These are phyloP conservation scores for Altica lythri DNA, from an alignment of 2,888 invertebrate genomes.

Conservation along the genomic window DNA sequence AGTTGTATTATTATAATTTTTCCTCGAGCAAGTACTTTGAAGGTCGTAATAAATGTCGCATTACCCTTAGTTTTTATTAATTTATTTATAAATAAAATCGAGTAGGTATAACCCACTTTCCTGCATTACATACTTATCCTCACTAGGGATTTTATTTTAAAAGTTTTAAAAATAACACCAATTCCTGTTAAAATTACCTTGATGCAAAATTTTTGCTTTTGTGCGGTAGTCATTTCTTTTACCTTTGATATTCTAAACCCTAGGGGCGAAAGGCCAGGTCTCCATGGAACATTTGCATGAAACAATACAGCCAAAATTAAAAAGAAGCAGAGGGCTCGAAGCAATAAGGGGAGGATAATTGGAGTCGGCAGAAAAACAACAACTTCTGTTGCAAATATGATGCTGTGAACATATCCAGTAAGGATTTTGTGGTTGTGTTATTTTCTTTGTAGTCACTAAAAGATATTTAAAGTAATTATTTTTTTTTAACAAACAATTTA, in stretches of 20 bases:
- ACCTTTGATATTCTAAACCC: slow-evolving; percentile 7
- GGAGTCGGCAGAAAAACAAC: slow-evolving; percentile 10
- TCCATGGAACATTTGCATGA: slow-evolving; percentile 8
- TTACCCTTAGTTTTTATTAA: too few relatives aligned
- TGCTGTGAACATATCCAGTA: slow-evolving; percentile 6
- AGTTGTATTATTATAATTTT: too few relatives aligned
- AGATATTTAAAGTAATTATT: too few relatives aligned
- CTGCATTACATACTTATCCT: too few relatives aligned
- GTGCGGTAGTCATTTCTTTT: slow-evolving; percentile 14
- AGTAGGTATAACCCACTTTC: too few relatives aligned
- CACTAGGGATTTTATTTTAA: slow-evolving; percentile 1
- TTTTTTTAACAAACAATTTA: too few relatives aligned
- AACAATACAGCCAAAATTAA: slow-evolving; percentile 17
- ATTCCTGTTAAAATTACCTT: slow-evolving; percentile 1
- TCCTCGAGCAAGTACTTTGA: too few relatives aligned
- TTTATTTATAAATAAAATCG: too few relatives aligned
- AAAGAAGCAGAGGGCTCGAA: slow-evolving; percentile 12
- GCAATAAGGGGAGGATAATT: slow-evolving; percentile 16
- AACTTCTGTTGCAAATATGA: slow-evolving; percentile 15
- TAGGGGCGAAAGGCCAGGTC: background rate
- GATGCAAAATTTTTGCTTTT: slow-evolving; percentile 1
- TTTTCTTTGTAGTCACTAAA: slow-evolving; percentile 4
- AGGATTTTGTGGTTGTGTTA: slow-evolving; percentile 6
- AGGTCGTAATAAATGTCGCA: too few relatives aligned
- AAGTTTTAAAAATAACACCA: background rate